A percentile compares a stretch with the other conserved stretches of the same genome.
Conservation (phyloP, 2,113 vertebrate species). For the Cyphotilapia sp. region DNA sequence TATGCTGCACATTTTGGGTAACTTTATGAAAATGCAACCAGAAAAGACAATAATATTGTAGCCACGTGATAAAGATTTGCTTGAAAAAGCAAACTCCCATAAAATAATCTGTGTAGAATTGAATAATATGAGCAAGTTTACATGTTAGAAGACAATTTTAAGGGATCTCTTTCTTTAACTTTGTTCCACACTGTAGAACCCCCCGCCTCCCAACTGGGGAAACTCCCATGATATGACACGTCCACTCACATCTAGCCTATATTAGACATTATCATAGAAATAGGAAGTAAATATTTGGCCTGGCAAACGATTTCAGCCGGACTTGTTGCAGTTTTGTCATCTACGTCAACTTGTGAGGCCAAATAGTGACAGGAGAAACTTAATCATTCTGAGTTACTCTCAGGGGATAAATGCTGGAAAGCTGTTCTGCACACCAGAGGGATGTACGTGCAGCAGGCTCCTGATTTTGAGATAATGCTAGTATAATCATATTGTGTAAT, state of each 20-base stretch:
- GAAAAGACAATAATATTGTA: neutral
- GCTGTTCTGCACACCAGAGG: neutral
- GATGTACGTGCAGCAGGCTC: neutral
- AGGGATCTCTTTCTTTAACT: neutral
- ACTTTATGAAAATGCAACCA: neutral
- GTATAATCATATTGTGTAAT: neutral
- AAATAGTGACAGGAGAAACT: neutral
- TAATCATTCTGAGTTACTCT: neutral
- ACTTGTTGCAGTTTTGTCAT: neutral
- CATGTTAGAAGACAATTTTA: neutral
- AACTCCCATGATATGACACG: neutral
- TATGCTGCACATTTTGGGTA: neutral
- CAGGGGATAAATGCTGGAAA: neutral
- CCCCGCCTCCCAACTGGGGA: neutral
- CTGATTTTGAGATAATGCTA: neutral
- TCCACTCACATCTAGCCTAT: neutral
- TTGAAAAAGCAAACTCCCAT: neutral
- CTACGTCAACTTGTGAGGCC: neutral
- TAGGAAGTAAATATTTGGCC: neutral
- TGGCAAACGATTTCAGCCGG: fast-evolving
- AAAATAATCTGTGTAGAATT: neutral
- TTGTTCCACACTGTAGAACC: neutral
- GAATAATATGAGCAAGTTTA: neutral
- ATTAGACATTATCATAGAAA: neutral
- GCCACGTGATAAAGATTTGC: fast-evolving